phyloP scores from a whole-genome alignment of 2,797 vertebrate species.

The Oreochromis mossambicus region DNA sequence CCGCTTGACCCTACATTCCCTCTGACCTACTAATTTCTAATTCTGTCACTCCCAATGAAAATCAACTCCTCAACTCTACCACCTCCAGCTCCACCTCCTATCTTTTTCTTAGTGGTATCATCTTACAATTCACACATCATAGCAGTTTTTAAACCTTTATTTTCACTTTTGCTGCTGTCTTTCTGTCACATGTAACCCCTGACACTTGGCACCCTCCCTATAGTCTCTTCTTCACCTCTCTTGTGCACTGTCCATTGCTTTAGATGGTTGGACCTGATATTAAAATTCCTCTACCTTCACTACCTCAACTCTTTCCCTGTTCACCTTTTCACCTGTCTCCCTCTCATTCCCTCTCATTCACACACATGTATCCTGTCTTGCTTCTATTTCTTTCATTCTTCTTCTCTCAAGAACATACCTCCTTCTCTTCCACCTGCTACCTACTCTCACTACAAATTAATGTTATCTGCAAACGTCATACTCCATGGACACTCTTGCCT shows the following conservation, averaged over 20 bases:
- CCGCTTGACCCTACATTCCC: neutral
- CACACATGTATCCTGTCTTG: neutral
- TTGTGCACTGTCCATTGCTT: neutral
- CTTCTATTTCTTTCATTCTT: neutral
- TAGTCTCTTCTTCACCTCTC: neutral
- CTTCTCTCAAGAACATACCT: neutral
- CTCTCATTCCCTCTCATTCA: neutral
- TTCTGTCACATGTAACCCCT: neutral
- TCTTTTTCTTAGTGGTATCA: neutral
- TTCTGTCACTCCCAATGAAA: neutral
- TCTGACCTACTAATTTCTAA: neutral
- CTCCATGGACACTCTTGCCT: neutral
- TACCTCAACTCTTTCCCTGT: neutral
- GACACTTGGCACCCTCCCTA: neutral
- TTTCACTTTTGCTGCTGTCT: neutral
- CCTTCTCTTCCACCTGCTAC: neutral
- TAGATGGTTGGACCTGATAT: neutral
- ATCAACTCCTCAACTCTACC: neutral
- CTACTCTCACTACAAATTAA: neutral
- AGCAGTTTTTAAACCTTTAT: neutral
- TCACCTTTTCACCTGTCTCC: neutral
- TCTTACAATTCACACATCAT: neutral
- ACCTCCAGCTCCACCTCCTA: neutral
- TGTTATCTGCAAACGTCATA: neutral
- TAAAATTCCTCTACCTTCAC: neutral